A percentile compares a stretch with the other conserved stretches of the same genome.
These are phyloP conservation scores for Poeciliopsis gracilis DNA, from an alignment of 2,797 vertebrate genomes.

Conservation along the genomic window DNA sequence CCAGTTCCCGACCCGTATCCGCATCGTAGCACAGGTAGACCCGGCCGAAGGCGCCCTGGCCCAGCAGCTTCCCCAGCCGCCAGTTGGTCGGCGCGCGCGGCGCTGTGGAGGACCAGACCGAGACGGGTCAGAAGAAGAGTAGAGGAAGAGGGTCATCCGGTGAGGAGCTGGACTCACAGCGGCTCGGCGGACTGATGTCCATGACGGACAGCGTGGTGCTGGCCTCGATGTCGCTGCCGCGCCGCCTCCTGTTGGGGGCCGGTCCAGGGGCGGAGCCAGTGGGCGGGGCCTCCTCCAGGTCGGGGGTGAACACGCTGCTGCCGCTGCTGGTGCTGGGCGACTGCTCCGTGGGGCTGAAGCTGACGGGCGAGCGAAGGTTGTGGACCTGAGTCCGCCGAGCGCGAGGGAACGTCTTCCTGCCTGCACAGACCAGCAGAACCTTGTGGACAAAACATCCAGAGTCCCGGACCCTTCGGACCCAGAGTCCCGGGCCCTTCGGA, in stretches of 20 bases:
- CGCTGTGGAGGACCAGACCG: conserved; percentile 73
- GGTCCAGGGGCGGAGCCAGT: conserved; percentile 61
- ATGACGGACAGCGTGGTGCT: conserved; percentile 92
- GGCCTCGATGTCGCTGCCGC: conserved; percentile 95
- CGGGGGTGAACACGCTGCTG: conserved; percentile 93
- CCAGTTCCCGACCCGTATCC: conserved; percentile 94
- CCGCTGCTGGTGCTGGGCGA: conserved; percentile 95
- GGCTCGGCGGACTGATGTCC: conserved; percentile 98
- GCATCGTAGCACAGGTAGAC: conserved; percentile 97
- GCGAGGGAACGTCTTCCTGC: conserved; percentile 97
- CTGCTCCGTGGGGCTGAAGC: conserved; percentile 95
- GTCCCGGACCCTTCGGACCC: background rate
- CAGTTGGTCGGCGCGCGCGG: conserved; percentile 98
- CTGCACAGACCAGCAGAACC: conserved; percentile 64
- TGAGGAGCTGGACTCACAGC: conserved; percentile 85
- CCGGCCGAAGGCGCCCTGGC: conserved; percentile 95
- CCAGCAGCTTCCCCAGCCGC: conserved; percentile 95
- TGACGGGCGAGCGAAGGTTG: conserved; percentile 92
- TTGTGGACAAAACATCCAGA: no score
- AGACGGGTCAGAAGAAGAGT: background rate
- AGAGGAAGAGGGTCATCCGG: background rate
- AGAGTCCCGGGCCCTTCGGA: no score
- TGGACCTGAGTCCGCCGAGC: conserved; percentile 94
- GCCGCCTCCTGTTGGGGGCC: conserved; percentile 75
- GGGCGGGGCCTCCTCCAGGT: conserved; percentile 85